phyloP scores from a whole-genome alignment of 2,797 vertebrate genomes.

The Scarus forsteni region DNA sequence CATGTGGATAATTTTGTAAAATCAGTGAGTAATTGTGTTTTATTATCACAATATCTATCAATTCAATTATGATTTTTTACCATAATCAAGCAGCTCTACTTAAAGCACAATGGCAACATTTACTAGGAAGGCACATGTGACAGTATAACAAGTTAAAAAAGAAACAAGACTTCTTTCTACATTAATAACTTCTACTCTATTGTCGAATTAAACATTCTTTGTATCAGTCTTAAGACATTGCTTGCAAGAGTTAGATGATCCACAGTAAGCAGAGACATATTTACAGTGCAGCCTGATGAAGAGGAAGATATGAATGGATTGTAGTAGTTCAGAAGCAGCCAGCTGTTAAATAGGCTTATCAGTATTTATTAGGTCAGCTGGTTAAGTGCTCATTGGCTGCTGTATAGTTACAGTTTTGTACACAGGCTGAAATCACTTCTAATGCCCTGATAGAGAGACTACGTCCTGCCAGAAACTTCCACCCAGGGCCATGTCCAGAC shows the following conservation, averaged over 20 bases:
- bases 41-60: too few relatives aligned
- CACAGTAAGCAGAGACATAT: background rate
- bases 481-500: background rate
- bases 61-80: too few relatives aligned
- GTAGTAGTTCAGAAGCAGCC: background rate
- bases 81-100: too few relatives aligned
- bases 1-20: too few relatives aligned
- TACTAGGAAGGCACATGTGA: too few relatives aligned
- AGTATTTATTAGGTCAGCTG: constrained; percentile 9
- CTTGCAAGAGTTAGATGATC: background rate
- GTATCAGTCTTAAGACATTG: background rate
- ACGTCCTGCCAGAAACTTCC: constrained; percentile 10
- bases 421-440: background rate
- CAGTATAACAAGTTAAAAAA: too few relatives aligned
- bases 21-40: too few relatives aligned
- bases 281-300: background rate
- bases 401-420: background rate
- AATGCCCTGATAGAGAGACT: background rate
- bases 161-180: too few relatives aligned
- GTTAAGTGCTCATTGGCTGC: background rate
- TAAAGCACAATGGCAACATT: too few relatives aligned
- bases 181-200: too few relatives aligned
- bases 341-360: constrained; percentile 1
- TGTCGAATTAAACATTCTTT: too few relatives aligned
- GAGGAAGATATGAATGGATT: background rate